Percentiles rank a stretch among this genome's conserved stretches.
Conservation (phyloP, 2,113 vertebrate species). For the Sisor rabdophorus region DNA sequence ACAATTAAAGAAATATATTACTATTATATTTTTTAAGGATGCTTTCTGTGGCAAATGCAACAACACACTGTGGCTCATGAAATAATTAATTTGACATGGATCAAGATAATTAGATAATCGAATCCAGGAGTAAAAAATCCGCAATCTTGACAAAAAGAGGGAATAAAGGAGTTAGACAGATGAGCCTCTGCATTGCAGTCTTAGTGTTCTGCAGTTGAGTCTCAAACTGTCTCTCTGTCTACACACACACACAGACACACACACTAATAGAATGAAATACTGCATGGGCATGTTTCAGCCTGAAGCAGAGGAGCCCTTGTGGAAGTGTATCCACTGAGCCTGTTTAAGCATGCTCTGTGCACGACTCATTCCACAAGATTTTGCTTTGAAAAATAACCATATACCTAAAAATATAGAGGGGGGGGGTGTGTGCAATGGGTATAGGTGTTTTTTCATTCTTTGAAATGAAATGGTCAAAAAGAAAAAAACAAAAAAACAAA, state of each 20-base stretch:
- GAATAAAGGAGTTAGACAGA: constrained; percentile 24
- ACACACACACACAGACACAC: background rate
- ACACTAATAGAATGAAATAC: background rate
- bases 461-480: no score
- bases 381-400: background rate
- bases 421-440: no score
- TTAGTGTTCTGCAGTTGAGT: constrained; percentile 1
- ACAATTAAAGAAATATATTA: background rate
- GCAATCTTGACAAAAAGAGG: background rate
- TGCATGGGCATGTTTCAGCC: background rate
- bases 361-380: constrained; percentile 1
- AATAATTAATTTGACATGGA: background rate
- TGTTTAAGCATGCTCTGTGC: constrained; percentile 10
- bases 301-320: background rate
- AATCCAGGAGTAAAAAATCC: background rate
- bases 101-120: background rate
- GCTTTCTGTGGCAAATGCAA: background rate
- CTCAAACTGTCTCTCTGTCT: background rate
- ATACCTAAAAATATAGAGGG: no score
- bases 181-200: constrained; percentile 39
- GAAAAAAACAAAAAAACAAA: no score
- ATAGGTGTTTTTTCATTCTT: no score
- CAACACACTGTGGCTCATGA: background rate
- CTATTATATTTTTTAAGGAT: no score
- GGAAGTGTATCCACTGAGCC: background rate